Evolutionary conservation across 2,888 invertebrate genomes (phyloP).

Genomic region (Cephalotes varians): DNA sequence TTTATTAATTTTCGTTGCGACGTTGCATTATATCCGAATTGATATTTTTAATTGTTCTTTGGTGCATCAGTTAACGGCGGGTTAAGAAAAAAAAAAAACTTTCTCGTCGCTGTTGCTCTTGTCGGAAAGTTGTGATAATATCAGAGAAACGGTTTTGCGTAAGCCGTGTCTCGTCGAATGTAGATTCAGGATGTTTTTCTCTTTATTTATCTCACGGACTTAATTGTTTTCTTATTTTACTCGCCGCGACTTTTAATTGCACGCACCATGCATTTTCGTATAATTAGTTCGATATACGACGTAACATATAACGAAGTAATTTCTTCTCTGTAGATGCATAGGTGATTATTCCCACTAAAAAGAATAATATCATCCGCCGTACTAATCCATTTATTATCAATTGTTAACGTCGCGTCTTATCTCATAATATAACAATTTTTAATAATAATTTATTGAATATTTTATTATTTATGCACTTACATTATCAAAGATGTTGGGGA

Average conservation of each 20-base stretch:
- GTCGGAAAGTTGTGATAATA: constrained; percentile 43
- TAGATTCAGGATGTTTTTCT: constrained; percentile 10
- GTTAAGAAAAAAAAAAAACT: constrained; percentile 45
- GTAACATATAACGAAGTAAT: constrained; percentile 26
- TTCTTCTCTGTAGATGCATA: no score
- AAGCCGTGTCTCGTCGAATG: constrained; percentile 19
- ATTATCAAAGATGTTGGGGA: neutral
- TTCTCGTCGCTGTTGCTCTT: constrained; percentile 44
- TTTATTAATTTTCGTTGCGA: constrained; percentile 1
- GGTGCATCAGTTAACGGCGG: constrained; percentile 5
- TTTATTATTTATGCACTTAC: neutral
- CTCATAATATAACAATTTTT: neutral
- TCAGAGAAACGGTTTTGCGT: constrained; percentile 49
- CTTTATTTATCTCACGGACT: constrained; percentile 15
- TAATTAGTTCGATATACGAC: constrained; percentile 31
- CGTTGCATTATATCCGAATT: neutral
- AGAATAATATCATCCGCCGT: constrained; percentile 3
- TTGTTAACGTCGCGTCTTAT: neutral
- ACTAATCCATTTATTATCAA: neutral
- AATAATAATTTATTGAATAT: neutral
- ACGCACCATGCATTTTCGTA: constrained; percentile 33
- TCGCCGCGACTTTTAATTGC: constrained; percentile 28
- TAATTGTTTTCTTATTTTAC: constrained; percentile 37
- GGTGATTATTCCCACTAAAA: constrained; percentile 14
- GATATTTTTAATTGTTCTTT: neutral